Evolutionary conservation across 2,113 vertebrate species (phyloP).

Genomic region (Hemicordylus capensis): DNA sequence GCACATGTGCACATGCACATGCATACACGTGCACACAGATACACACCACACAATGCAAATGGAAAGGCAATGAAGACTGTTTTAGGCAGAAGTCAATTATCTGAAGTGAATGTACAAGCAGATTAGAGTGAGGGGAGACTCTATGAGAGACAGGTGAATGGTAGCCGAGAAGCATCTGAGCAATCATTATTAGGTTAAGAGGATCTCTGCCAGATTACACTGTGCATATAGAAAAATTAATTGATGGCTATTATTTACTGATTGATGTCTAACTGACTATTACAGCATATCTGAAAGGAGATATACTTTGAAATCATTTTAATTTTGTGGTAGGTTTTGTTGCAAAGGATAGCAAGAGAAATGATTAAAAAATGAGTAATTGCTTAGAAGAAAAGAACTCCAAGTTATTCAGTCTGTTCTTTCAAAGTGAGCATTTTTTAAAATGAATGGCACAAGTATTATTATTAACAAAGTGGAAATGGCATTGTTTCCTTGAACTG

Average conservation of each 20-base stretch:
- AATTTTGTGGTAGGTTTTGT: neutral
- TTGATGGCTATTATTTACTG: neutral
- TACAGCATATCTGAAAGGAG: neutral
- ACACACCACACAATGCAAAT: neutral
- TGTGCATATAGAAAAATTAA: constrained; percentile 13
- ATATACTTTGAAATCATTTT: neutral
- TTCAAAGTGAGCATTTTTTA: neutral
- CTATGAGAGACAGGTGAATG: neutral
- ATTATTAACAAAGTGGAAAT: neutral
- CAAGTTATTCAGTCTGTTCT: neutral
- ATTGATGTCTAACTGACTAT: neutral
- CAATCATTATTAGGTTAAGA: neutral
- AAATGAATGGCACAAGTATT: neutral
- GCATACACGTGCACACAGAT: too few species aligned
- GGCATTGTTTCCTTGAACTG: neutral
- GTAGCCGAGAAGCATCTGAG: neutral
- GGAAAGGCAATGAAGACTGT: neutral
- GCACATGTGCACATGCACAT: too few species aligned
- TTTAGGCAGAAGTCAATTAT: neutral
- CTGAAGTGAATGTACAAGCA: too few species aligned
- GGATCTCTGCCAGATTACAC: neutral
- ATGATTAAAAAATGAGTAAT: neutral
- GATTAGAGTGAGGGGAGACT: too few species aligned
- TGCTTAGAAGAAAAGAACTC: neutral
- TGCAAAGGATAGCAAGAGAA: neutral